Conservation (phyloP, 2,113 vertebrate genomes). For the Phaethon lepturus region DNA sequence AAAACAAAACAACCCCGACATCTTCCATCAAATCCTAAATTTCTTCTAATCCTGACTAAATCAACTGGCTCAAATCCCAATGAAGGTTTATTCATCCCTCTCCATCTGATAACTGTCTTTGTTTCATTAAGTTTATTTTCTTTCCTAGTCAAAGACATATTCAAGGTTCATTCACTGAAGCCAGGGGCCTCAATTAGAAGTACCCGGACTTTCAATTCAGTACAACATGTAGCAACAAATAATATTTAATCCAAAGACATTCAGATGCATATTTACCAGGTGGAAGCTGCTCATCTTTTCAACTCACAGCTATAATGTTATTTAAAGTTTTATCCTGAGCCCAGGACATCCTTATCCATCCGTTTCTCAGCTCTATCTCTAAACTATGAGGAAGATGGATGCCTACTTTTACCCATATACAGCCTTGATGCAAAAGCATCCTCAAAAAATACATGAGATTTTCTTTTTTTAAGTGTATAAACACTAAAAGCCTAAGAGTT, state of each 20-base stretch:
- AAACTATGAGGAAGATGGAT: background rate
- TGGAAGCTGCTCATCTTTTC: constrained; percentile 4
- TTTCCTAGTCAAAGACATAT: constrained; percentile 16
- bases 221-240: background rate
- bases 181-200: constrained; percentile 1
- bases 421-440: background rate
- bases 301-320: background rate
- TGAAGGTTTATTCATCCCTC: constrained; percentile 37
- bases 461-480: background rate
- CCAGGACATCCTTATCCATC: background rate
- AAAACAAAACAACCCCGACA: background rate
- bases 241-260: background rate
- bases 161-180: background rate
- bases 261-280: background rate
- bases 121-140: constrained; percentile 43
- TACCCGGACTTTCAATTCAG: background rate
- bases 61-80: constrained; percentile 38
- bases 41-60: constrained; percentile 52
- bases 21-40: constrained; percentile 40
- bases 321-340: background rate
- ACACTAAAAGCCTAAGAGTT: background rate
- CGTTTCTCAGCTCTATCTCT: background rate
- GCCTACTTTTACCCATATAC: background rate
- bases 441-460: background rate
- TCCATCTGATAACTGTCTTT: constrained; percentile 50